Conservation (phyloP, 2,888 invertebrate species). For the Microctonus aethiopoides region DNA sequence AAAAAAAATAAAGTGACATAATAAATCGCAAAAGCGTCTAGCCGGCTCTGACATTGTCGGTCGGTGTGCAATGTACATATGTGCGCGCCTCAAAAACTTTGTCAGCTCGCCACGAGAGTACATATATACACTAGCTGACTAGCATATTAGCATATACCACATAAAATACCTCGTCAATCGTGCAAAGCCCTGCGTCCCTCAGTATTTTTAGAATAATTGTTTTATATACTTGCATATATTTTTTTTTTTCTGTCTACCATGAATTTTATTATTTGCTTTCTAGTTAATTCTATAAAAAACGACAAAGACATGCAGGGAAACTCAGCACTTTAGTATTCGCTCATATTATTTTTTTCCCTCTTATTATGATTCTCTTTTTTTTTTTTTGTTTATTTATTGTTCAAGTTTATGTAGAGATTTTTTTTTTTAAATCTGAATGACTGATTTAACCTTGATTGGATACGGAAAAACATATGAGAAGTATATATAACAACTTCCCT, state of each 20-base stretch:
- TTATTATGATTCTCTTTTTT: too few relatives aligned
- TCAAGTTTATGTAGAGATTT: background rate
- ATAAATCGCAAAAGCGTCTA: conserved; percentile 10
- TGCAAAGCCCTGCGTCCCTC: background rate
- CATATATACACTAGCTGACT: too few relatives aligned
- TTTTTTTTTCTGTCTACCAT: background rate
- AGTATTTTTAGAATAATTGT: conserved; percentile 6
- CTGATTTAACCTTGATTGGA: background rate
- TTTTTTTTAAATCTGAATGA: background rate
- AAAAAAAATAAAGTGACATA: conserved; percentile 24
- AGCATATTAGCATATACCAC: too few relatives aligned
- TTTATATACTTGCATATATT: background rate
- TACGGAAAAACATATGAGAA: background rate
- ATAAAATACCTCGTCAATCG: background rate
- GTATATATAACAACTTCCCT: background rate
- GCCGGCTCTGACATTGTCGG: conserved; percentile 28
- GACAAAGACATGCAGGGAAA: background rate
- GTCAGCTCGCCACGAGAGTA: conserved; percentile 23
- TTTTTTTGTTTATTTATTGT: background rate
- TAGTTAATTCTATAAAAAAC: background rate
- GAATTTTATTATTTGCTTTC: background rate
- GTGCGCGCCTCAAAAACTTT: conserved; percentile 19
- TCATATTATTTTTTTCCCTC: background rate
- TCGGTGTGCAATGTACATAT: background rate
- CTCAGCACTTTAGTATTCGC: background rate